A percentile compares a stretch with the other conserved stretches of the same genome.
Conservation (phyloP, 2,888 invertebrate genomes). For the Catocala fraxini region DNA sequence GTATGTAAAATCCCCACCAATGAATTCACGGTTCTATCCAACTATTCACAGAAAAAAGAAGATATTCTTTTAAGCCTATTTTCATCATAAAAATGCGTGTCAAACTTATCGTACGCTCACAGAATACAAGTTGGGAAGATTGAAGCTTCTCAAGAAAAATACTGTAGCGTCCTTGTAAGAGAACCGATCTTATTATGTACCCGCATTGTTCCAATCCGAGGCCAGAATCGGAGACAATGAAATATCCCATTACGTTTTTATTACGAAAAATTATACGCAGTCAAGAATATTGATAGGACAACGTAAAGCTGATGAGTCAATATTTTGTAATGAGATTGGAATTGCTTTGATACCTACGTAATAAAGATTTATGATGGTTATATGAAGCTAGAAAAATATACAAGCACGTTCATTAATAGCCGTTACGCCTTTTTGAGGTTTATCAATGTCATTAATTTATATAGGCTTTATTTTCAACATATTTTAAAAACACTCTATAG, state of each 20-base stretch:
- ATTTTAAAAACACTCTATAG: too few species aligned
- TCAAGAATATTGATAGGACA: slow-evolving; percentile 30
- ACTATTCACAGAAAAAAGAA: slow-evolving; percentile 6
- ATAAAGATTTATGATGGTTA: background rate
- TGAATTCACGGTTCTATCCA: background rate
- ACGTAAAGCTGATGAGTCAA: slow-evolving; percentile 30
- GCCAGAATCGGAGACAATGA: slow-evolving; percentile 42
- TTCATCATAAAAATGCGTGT: slow-evolving; percentile 18
- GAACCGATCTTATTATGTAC: slow-evolving; percentile 50
- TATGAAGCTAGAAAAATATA: too few species aligned
- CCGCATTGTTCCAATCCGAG: slow-evolving; percentile 55
- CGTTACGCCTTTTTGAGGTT: too few species aligned
- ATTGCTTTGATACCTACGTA: slow-evolving; percentile 8
- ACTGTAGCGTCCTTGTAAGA: slow-evolving; percentile 35
- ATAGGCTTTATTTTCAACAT: too few species aligned
- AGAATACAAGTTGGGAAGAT: slow-evolving; percentile 23
- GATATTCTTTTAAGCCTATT: slow-evolving; percentile 16
- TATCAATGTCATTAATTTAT: too few species aligned
- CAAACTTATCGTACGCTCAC: slow-evolving; percentile 29
- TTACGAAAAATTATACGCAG: slow-evolving; percentile 37
- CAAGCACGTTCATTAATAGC: too few species aligned
- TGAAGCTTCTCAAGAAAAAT: slow-evolving; percentile 31
- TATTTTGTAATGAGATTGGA: slow-evolving; percentile 18
- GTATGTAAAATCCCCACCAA: background rate
- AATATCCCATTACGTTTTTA: slow-evolving; percentile 44